These are phyloP conservation scores for Eristalinus sepulchralis DNA, from an alignment of 2,888 invertebrate genomes.

Conservation along the genomic window DNA sequence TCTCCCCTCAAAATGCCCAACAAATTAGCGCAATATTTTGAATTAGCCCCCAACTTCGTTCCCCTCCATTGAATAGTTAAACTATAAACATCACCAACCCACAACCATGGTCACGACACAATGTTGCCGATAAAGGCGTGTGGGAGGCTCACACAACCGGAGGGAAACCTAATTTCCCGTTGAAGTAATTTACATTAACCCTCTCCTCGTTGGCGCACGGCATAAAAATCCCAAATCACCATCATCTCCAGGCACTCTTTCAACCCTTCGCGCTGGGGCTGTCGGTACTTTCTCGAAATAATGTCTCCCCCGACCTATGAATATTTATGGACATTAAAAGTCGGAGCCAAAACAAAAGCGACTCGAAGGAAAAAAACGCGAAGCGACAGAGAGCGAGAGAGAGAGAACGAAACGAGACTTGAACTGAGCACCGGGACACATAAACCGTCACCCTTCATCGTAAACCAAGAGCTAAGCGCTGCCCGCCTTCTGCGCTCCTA, in stretches of 20 bases:
- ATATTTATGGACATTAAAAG: slow-evolving; percentile 56
- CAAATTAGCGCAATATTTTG: slow-evolving; percentile 1
- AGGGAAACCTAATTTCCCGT: background rate
- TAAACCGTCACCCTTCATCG: background rate
- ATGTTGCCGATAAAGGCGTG: background rate
- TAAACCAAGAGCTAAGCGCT: background rate
- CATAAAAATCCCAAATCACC: slow-evolving; percentile 28
- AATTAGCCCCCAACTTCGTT: background rate
- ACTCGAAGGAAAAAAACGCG: too few relatives aligned
- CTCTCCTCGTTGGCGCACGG: background rate
- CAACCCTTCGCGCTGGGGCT: slow-evolving; percentile 7
- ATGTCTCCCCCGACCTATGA: slow-evolving; percentile 37
- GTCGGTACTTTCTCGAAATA: slow-evolving; percentile 18
- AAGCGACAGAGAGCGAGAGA: background rate
- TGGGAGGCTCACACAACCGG: background rate
- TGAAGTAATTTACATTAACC: slow-evolving; percentile 23
- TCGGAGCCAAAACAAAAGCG: background rate
- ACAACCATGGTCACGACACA: background rate
- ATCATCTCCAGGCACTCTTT: slow-evolving; percentile 10
- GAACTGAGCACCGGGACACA: slow-evolving; percentile 12
- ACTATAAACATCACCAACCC: background rate
- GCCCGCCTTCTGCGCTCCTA: background rate
- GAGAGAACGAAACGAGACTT: background rate
- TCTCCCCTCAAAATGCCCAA: background rate
- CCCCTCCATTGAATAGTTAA: background rate